These are phyloP conservation scores for Eupithecia exiguata DNA, from an alignment of 2,888 invertebrate genomes.

Conservation along the genomic window DNA sequence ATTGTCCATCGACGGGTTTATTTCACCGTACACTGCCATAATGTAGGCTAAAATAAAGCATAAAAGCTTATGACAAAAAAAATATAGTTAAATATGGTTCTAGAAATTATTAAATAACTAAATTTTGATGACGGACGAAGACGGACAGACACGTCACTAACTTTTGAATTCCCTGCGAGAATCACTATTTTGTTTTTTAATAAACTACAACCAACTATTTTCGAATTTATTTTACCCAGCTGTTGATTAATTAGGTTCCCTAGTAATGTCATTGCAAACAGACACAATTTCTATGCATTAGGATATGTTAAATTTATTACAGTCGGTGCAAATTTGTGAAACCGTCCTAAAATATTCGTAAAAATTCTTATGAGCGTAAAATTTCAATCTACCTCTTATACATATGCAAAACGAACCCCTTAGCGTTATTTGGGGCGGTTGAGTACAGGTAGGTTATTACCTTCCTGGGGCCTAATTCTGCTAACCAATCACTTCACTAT, in stretches of 20 bases:
- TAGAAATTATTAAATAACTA: not conserved
- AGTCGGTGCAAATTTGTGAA: slow-evolving; percentile 67
- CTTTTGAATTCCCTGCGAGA: not conserved
- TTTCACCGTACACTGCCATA: not conserved
- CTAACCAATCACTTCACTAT: not conserved
- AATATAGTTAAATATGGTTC: not conserved
- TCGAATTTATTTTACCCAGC: not conserved
- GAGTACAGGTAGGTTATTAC: slow-evolving; percentile 19
- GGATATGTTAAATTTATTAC: slow-evolving; percentile 55
- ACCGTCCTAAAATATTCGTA: slow-evolving; percentile 74
- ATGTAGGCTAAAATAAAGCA: not conserved
- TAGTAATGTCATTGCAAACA: not conserved
- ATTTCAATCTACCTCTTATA: slow-evolving; percentile 80
- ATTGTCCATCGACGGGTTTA: slow-evolving; percentile 13
- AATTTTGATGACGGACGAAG: too few relatives aligned
- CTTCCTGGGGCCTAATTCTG: not conserved
- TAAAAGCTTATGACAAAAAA: not conserved
- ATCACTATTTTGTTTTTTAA: not conserved
- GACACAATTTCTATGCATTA: not conserved
- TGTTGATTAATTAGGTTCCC: not conserved
- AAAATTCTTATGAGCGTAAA: slow-evolving; percentile 76
- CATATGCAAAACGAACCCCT: slow-evolving; percentile 70
- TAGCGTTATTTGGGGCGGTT: slow-evolving; percentile 33
- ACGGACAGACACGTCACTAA: not conserved
- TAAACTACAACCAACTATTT: not conserved